Evolutionary conservation across 2,113 vertebrate genomes (phyloP).

Genomic region (Willisornis vidua): DNA sequence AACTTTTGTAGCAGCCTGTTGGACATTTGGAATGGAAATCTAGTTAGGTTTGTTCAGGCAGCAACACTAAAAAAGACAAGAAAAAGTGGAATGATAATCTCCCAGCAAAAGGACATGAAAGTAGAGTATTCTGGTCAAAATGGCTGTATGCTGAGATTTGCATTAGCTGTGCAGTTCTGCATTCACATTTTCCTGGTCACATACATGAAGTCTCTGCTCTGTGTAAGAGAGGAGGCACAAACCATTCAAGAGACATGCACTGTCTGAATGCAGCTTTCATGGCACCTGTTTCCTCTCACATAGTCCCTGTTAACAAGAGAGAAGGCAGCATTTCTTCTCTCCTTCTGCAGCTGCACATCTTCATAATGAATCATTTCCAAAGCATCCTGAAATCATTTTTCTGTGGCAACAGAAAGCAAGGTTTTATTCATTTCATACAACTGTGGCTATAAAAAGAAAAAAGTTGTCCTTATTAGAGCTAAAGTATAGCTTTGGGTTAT

Average conservation of each 20-base stretch:
- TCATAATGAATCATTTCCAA: not conserved
- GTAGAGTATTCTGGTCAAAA: not conserved
- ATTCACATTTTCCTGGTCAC: not conserved
- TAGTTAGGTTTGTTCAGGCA: not conserved
- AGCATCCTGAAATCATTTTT: slow-evolving; percentile 2
- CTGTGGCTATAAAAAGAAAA: not conserved
- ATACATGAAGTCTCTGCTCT: not conserved
- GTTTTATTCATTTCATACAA: not conserved
- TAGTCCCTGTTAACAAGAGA: not conserved
- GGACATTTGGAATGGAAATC: not conserved
- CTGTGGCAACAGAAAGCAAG: not conserved
- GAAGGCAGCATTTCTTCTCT: not conserved
- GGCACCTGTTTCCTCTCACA: not conserved
- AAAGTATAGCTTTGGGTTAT: not conserved
- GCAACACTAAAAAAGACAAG: not conserved
- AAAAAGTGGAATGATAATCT: not conserved
- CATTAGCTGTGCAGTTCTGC: not conserved
- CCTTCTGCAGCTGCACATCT: not conserved
- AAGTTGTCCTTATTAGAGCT: not conserved
- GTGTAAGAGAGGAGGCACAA: not conserved
- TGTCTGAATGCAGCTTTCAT: not conserved
- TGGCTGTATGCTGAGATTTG: not conserved
- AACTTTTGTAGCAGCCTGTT: not conserved
- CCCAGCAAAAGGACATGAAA: not conserved
- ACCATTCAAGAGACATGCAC: not conserved